Base-by-base conservation (phyloP, 2,797 vertebrate genomes). In the Cyprinella venusta region DNA sequence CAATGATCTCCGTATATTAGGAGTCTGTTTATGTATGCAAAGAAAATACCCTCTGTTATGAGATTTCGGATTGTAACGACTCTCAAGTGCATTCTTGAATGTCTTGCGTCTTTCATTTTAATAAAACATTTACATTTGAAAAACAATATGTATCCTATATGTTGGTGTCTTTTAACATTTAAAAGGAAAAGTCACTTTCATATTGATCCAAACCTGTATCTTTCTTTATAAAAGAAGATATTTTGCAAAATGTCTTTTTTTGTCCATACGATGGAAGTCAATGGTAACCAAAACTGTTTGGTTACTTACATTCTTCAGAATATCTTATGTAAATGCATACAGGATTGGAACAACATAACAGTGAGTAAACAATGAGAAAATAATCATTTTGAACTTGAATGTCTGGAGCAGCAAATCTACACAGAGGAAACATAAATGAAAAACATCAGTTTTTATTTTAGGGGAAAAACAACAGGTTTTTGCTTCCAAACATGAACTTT, bases 41-140 rank as follows among this genome's bases (percentile, higher is more conserved):
- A 61, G 1, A 48, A 63, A 72, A 74, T 19, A 21, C 9, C 24
- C 30, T 74, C 54, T 24, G 13, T 56, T 81, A 72, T 81, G 15
- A 50, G n/a, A 38, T n/a, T 48, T 61, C 0, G 0, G 8, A 21
- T 56, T 42, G 54, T 70, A 24, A 30, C n/a, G 45, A 33, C 19
- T 61, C 59, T 64, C 6, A 30, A 40, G 33, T 40, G 59, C 59
- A 65, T 74, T 33, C 30, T 65, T 63, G 21, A 64, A 52, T 74
- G 42, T 52, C 26, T 65, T 15, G 21, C 6, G 59, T 33, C n/a
- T 45, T 70, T 70, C 18, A 69, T 5, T 59, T 79, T 6, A 48
- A 80, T 42, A 59, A 70, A 80, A 19, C 16, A 56, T 10, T 48
- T 12, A 40, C 10, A 45, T 80, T 33, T 80, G 36, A 80, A 15